These are phyloP conservation scores for Opisthocomus hoazin DNA, from an alignment of 2,113 vertebrate species.

Conservation along the genomic window DNA sequence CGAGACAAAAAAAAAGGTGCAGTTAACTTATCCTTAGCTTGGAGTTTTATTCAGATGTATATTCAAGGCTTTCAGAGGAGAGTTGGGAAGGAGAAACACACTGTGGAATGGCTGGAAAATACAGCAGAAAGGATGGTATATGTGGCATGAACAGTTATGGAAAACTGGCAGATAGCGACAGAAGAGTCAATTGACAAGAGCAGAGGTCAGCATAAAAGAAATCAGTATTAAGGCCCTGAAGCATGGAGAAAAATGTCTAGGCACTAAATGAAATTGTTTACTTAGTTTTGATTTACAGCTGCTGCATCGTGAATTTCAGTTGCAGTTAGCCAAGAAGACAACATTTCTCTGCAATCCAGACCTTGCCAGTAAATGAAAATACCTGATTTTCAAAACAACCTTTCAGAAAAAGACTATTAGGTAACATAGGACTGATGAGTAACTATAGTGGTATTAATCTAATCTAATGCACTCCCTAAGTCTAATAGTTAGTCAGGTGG, in stretches of 20 bases:
- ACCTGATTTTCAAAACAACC: background rate
- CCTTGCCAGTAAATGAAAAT: background rate
- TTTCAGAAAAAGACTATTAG: background rate
- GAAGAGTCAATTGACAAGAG: background rate
- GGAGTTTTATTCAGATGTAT: background rate
- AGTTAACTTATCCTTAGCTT: background rate
- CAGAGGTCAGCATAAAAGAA: constrained; percentile 1
- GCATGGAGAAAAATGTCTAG: background rate
- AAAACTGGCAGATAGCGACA: background rate
- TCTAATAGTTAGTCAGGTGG: background rate
- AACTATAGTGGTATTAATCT: background rate
- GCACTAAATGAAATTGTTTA: background rate
- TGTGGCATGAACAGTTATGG: background rate
- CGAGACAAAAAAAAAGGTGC: background rate
- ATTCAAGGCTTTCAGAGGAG: background rate
- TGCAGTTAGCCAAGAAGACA: background rate
- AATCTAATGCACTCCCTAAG: background rate
- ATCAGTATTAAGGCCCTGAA: constrained; percentile 6
- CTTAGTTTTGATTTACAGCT: constrained; percentile 15
- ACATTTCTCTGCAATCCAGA: constrained; percentile 13
- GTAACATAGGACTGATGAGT: background rate
- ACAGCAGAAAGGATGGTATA: background rate
- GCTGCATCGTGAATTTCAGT: background rate
- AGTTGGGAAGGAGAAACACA: background rate
- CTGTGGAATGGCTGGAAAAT: background rate